Evolutionary conservation across 30 jellyfish, hydroid and myxozoan species (phyloP).

Genomic region (Sanderia malayensis): DNA sequence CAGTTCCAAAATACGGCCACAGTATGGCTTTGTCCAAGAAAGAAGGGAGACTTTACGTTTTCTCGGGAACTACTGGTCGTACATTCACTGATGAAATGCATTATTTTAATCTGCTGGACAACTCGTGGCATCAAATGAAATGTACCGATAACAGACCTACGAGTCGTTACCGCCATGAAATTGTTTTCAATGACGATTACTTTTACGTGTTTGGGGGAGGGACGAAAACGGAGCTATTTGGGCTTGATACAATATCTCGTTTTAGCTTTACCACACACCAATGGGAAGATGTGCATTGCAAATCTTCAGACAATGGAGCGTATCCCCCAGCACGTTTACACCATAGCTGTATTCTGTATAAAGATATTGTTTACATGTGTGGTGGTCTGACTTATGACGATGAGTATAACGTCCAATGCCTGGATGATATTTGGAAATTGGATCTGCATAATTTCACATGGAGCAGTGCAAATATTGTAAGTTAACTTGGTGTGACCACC

Average conservation of each 20-base stretch:
- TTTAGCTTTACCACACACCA: slow-evolving; percentile 29
- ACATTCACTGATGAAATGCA: slow-evolving; percentile 64
- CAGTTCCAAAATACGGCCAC: slow-evolving; percentile 74
- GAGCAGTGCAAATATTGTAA: slow-evolving; percentile 51
- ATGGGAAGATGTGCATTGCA: slow-evolving; percentile 47
- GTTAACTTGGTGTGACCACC: too few species aligned
- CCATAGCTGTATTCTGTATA: slow-evolving; percentile 66
- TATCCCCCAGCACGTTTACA: slow-evolving; percentile 67
- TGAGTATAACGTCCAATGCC: not conserved
- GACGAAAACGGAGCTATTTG: slow-evolving; percentile 7
- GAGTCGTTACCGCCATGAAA: slow-evolving; percentile 81
- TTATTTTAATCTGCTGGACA: slow-evolving; percentile 25
- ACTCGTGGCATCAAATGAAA: slow-evolving; percentile 41
- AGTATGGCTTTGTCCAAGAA: slow-evolving; percentile 46
- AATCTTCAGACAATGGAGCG: slow-evolving; percentile 20
- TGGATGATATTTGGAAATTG: slow-evolving; percentile 66
- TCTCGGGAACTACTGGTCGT: slow-evolving; percentile 76
- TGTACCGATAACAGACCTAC: slow-evolving; percentile 28
- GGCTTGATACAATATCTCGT: slow-evolving; percentile 37
- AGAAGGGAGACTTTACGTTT: slow-evolving; percentile 30
- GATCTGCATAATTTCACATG: slow-evolving; percentile 41
- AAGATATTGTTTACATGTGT: slow-evolving; percentile 59
- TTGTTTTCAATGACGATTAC: slow-evolving; percentile 20
- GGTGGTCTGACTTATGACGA: slow-evolving; percentile 57
- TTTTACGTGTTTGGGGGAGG: slow-evolving; percentile 80